These are phyloP conservation scores for Monodelphis domestica DNA, from an alignment of 2,797 vertebrate species.

Conservation along the genomic window DNA sequence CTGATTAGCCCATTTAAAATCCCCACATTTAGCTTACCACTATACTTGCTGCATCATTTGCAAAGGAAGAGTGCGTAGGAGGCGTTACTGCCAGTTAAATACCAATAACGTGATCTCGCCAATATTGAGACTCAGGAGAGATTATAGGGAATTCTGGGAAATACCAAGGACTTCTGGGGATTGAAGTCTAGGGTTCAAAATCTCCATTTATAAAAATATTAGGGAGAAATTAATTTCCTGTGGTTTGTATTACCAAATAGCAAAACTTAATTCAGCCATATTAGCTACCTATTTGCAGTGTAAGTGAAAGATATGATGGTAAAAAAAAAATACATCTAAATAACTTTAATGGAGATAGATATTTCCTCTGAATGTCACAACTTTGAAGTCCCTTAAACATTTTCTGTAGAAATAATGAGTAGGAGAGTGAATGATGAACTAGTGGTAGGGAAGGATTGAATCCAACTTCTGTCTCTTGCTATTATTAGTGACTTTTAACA, in stretches of 20 bases:
- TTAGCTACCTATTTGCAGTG: not conserved
- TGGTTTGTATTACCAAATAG: not conserved
- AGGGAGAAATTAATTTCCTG: not conserved
- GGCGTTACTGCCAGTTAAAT: too few species aligned
- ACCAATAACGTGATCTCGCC: too few species aligned
- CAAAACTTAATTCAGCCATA: not conserved
- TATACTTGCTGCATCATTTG: too few species aligned
- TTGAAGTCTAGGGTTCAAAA: too few species aligned
- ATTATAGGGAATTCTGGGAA: too few species aligned
- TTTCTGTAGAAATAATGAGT: not conserved
- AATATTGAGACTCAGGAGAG: too few species aligned
- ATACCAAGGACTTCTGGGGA: too few species aligned
- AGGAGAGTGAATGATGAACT: not conserved
- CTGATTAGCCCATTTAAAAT: too few species aligned
- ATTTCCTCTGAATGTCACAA: not conserved
- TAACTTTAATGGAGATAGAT: not conserved
- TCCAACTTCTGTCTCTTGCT: not conserved
- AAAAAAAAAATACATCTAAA: not conserved
- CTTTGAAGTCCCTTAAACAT: not conserved
- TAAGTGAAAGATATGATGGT: not conserved
- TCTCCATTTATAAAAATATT: too few species aligned
- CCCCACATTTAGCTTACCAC: too few species aligned
- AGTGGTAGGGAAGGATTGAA: not conserved
- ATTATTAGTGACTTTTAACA: not conserved
- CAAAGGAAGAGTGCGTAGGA: too few species aligned